Evolutionary conservation across 1,140 invertebrate genomes (phyloP).

Genomic region (Oppia nitens): DNA sequence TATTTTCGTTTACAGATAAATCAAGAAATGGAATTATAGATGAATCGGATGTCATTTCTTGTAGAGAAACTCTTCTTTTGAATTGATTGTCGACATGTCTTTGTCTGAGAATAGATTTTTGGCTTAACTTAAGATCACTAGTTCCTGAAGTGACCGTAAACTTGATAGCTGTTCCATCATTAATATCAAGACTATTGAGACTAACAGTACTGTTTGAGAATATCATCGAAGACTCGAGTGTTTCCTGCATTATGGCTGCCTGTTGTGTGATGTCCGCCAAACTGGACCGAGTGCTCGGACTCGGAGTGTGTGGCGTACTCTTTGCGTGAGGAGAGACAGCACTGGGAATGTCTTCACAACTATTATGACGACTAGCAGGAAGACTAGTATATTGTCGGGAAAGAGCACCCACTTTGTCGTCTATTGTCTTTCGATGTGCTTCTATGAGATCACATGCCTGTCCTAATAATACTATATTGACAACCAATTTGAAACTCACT

Average conservation of each 20-base stretch:
- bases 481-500: conserved; percentile 59
- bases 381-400: conserved; percentile 22
- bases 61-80: not conserved
- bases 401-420: conserved; percentile 23
- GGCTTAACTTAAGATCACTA: not conserved
- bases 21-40: not conserved
- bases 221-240: conserved; percentile 44
- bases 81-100: not conserved
- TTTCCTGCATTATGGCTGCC: conserved; percentile 21
- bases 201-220: conserved; percentile 80
- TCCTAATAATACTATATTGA: conserved; percentile 70
- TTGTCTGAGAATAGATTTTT: not conserved
- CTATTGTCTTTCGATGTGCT: conserved; percentile 41
- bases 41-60: not conserved
- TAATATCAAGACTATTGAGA: conserved; percentile 27
- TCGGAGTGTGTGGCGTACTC: conserved; percentile 22
- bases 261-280: conserved; percentile 23
- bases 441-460: conserved; percentile 68
- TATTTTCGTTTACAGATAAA: not conserved
- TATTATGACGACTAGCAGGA: conserved; percentile 24
- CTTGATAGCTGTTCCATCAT: not conserved
- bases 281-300: conserved; percentile 20
- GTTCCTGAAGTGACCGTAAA: conserved; percentile 8
- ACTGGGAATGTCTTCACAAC: conserved; percentile 17
- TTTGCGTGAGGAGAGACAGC: conserved; percentile 12